Evolutionary conservation across 30 jellyfish, hydroid and myxozoan genomes (phyloP), one percentile per base, ranked within the genome.

Genomic region (Phacellophora camtschatica): DNA sequence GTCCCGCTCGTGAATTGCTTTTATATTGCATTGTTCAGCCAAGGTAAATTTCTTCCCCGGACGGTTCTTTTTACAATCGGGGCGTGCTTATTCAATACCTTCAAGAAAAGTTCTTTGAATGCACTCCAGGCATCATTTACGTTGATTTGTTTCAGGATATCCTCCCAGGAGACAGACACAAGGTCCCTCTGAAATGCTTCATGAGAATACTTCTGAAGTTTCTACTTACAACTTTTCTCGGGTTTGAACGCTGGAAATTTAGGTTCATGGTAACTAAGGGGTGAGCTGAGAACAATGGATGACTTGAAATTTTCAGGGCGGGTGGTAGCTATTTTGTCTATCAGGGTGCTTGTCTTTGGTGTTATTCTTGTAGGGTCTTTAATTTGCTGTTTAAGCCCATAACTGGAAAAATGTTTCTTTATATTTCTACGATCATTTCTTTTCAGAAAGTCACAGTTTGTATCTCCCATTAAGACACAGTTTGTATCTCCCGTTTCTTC

Each of bases 211-310:
- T 69, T 71, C 87, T 64, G 56, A 64, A 71, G 66, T 83, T 70
- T 46, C 95, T 69, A 34, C 95, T 31, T 28, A 69, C 74, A 31
- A 55, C 34, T 70, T 70, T 83, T 31, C 88, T 45, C 46, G 80
- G 66, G 24, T 53, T 81, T 45, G 51, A 42, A 35, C 85, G 90
- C 61, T 71, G 84, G 36, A 84, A 83, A 63, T 83, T 83, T 27
- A 72, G 12, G 55, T 59, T 49, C 70, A 39, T 74, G 96, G 68
- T 74, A 92, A 75, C 96, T 85, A 51, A 85, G 51, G 66, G 96
- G 74, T 48, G 84, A 81, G 53, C 78, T 37, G 66, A 81, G 77
- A 62, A 65, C 85, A 81, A 66, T 78, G 74, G 85, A 64, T 81
- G 77, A 81, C 74, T 81, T 66, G 66, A 46, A 76, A 81, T 81